Evolutionary conservation across 1,140 invertebrate genomes (phyloP), one percentile per base, ranked within the genome.

Genomic region (Pteromalus puparum): DNA sequence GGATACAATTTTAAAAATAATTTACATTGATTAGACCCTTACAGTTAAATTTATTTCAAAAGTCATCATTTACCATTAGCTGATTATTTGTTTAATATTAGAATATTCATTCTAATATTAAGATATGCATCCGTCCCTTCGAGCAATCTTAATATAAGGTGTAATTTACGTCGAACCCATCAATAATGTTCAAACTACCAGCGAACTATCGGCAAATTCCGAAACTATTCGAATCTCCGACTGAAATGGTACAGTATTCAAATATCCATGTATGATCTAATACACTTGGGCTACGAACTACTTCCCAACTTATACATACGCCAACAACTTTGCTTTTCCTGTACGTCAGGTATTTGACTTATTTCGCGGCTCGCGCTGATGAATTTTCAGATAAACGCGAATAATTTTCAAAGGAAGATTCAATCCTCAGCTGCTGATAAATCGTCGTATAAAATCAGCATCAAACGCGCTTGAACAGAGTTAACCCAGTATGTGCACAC

Each of bases 201-300:
- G 53, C 18, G 21, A 61, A 61, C 53, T 61, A 61, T 61, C 53
- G 18, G n/a, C 0, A n/a, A 74, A 74, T 74, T 38, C 9, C 30
- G 21, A 76, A 76, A 38, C 74, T 76, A 76, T 76, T 76, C n/a
- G 74, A 76, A 76, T 76, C 74, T 76, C 9, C 28, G 46, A 46
- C n/a, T 42, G 6, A 42, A 26, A 38, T 76, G 42, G n/a, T 76
- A 76, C 74, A 46, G n/a, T 21, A 48, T 76, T 76, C 42, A 26
- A 76, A 76, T 76, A 24, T 76, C 10, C 42, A 76, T 48, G 6
- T 53, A 46, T n/a, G 26, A 48, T 76, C 30, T 53, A 76, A 76
- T 76, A 76, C 42, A 21, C 30, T 18, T 2, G 28, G 15, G 30
- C 13, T 7, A 53, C 18, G 53, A n/a, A 61, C 53, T 61, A 2